Percentiles rank a stretch among this genome's conserved stretches.
These are phyloP conservation scores for Dermolepida albohirtum DNA, from an alignment of 2,888 invertebrate species.

Conservation along the genomic window DNA sequence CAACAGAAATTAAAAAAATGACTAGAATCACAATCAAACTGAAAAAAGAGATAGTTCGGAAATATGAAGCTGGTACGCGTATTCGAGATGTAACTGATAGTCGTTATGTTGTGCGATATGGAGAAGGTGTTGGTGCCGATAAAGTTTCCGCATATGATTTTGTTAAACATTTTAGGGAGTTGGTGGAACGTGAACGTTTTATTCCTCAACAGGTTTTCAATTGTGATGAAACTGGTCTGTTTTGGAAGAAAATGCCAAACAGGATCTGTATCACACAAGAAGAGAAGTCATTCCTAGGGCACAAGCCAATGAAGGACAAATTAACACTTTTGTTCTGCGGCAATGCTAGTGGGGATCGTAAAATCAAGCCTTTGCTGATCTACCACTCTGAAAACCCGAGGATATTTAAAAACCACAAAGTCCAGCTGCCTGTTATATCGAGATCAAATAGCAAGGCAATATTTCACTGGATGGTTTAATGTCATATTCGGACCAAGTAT, in stretches of 20 bases:
- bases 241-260: neutral
- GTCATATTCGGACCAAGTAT: conserved; percentile 51
- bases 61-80: neutral
- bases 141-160: neutral
- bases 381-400: conserved; percentile 49
- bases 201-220: conserved; percentile 31
- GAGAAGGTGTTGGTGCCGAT: neutral
- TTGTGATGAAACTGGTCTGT: conserved; percentile 38
- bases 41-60: neutral
- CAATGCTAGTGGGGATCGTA: conserved; percentile 36
- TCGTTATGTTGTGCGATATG: neutral
- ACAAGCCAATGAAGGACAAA: conserved; percentile 50
- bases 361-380: conserved; percentile 53
- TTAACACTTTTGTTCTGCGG: neutral
- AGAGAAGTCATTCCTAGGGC: neutral
- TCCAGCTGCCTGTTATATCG: neutral
- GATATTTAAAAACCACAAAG: conserved; percentile 45
- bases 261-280: neutral
- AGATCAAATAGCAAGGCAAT: conserved; percentile 1
- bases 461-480: conserved; percentile 46
- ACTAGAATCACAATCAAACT: neutral
- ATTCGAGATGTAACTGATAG: neutral
- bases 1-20: neutral
- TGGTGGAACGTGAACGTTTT: neutral
- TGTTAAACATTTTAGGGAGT: neutral